Conservation (phyloP, 1,140 invertebrate genomes). For the Mamestra configurata region DNA sequence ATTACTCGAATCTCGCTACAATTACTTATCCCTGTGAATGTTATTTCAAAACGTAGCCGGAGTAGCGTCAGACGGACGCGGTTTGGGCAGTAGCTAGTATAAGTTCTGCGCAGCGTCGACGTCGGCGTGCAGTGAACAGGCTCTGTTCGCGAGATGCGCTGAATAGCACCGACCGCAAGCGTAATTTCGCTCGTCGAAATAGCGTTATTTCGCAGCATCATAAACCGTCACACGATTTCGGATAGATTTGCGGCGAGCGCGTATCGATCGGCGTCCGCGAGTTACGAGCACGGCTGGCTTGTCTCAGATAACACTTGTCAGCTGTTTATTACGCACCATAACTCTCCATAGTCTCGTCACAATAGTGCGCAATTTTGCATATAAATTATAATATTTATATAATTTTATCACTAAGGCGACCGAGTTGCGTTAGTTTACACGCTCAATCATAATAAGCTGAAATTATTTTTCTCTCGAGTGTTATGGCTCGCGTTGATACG, state of each 20-base stretch:
- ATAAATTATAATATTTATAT: constrained; percentile 28
- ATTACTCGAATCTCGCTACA: neutral
- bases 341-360: constrained; percentile 48
- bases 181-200: constrained; percentile 49
- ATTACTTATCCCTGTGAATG: neutral
- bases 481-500: constrained; percentile 39
- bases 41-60: constrained; percentile 4
- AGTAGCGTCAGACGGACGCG: neutral
- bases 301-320: constrained; percentile 60
- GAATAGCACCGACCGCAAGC: constrained; percentile 39
- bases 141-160: constrained; percentile 36
- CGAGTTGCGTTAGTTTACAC: neutral
- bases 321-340: constrained; percentile 52
- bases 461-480: constrained; percentile 42
- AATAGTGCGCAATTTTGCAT: constrained; percentile 46
- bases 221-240: constrained; percentile 55
- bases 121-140: constrained; percentile 27
- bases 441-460: constrained; percentile 21
- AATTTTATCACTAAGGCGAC: constrained; percentile 10
- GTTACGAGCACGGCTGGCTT: constrained; percentile 58
- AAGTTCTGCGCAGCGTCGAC: neutral
- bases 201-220: constrained; percentile 56
- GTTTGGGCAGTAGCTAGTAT: neutral
- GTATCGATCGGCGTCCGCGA: constrained; percentile 57
- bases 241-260: constrained; percentile 56